These are phyloP conservation scores for Ligdia adustata DNA, from an alignment of 2,888 invertebrate species.

Conservation along the genomic window DNA sequence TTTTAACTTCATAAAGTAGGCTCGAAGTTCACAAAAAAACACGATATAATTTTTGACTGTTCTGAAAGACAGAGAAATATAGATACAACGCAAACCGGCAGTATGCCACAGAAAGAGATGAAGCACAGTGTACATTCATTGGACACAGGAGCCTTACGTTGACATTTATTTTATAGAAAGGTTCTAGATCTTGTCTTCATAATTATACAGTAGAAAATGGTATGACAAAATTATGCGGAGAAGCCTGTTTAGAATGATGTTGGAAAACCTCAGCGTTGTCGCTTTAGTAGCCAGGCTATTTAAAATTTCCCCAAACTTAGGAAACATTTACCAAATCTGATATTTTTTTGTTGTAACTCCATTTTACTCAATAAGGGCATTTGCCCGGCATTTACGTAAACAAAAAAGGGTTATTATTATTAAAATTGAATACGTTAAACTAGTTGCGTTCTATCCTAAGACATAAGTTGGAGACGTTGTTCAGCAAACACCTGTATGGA, in stretches of 20 bases:
- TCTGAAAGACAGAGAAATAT: constrained; percentile 41
- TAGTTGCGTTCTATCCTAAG: no score
- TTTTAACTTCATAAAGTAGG: constrained; percentile 49
- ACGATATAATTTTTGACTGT: constrained; percentile 61
- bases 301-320: not conserved
- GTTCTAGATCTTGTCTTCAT: not conserved
- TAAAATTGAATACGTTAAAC: no score
- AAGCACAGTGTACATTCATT: constrained; percentile 4
- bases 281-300: not conserved
- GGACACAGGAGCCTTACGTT: constrained; percentile 10
- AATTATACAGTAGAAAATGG: not conserved
- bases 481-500: no score
- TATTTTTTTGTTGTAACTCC: no score
- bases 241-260: constrained; percentile 4
- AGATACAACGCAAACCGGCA: constrained; percentile 42
- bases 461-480: no score
- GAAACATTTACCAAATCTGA: not conserved
- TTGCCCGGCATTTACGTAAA: no score
- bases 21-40: constrained; percentile 40
- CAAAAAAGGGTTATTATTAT: no score
- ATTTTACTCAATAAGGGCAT: no score
- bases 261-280: constrained; percentile 11
- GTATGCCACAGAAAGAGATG: constrained; percentile 9
- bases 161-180: not conserved
- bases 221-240: not conserved